phyloP scores from a whole-genome alignment of 1,140 invertebrate genomes.

The Saccostrea echinata region DNA sequence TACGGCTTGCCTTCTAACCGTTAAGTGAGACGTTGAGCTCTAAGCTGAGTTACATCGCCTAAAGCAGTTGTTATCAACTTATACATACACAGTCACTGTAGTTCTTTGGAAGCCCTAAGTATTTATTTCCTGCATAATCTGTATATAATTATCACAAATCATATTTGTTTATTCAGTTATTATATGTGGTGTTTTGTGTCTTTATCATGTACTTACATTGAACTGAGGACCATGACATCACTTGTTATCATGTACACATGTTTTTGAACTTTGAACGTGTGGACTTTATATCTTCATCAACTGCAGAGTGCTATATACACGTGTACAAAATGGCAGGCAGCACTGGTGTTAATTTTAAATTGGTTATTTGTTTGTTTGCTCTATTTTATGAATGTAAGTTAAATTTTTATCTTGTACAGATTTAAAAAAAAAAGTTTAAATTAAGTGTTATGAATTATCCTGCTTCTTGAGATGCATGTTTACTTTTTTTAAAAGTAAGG shows the following conservation, averaged over 20 bases:
- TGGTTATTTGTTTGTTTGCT: constrained; percentile 3
- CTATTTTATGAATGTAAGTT: constrained; percentile 41
- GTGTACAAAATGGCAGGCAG: constrained; percentile 36
- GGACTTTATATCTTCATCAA: constrained; percentile 38
- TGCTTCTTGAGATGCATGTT: too few species aligned
- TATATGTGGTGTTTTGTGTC: background rate
- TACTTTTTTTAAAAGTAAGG: too few species aligned
- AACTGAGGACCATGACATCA: constrained; percentile 4
- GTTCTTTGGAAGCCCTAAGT: constrained; percentile 11
- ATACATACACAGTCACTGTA: background rate
- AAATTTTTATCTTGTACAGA: background rate
- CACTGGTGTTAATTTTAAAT: constrained; percentile 9
- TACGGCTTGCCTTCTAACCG: too few species aligned
- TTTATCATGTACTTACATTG: constrained; percentile 6
- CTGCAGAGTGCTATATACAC: constrained; percentile 22
- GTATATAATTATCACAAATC: background rate
- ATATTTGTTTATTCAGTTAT: background rate
- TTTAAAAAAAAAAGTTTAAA: background rate
- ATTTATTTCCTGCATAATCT: constrained; percentile 4
- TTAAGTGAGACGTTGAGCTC: too few species aligned
- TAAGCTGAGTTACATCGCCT: too few species aligned
- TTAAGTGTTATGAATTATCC: too few species aligned
- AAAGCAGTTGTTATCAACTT: background rate
- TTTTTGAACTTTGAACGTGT: constrained; percentile 46
- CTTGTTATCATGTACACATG: background rate